Evolutionary conservation across 2,888 invertebrate species (phyloP).

Genomic region (Nemoura dubitans): DNA sequence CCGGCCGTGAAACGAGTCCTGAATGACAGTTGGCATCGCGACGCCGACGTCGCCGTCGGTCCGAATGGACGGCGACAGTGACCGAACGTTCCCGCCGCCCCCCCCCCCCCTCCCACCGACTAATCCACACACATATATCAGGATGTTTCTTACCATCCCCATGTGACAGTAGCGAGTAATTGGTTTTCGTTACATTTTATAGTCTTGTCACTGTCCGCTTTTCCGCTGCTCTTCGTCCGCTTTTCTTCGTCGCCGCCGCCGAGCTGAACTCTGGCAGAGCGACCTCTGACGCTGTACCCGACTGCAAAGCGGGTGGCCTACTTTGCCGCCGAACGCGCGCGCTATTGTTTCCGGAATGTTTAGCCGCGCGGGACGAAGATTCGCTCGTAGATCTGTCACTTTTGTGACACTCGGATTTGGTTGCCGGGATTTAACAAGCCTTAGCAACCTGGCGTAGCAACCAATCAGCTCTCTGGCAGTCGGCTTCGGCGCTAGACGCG

Average conservation of each 20-base stretch:
- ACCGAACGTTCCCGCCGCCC: not conserved
- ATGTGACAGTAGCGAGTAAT: slow-evolving; percentile 41
- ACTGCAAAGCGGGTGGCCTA: not conserved
- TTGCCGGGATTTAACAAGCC: not conserved
- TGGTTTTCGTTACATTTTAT: slow-evolving; percentile 45
- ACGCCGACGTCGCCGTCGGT: not conserved
- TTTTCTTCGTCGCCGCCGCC: slow-evolving; percentile 16
- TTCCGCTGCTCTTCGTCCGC: not conserved
- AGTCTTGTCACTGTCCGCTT: slow-evolving; percentile 25
- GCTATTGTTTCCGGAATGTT: not conserved
- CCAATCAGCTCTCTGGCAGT: not conserved
- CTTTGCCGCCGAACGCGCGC: not conserved
- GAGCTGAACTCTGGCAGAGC: not conserved
- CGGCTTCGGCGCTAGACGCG: not conserved
- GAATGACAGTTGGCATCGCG: not conserved
- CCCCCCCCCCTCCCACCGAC: not conserved
- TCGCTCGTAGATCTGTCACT: not conserved
- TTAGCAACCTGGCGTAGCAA: not conserved
- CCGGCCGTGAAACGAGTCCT: not conserved
- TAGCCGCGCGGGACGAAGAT: not conserved
- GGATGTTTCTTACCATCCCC: slow-evolving; percentile 37
- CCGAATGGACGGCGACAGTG: slow-evolving; percentile 18
- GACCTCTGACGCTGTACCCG: not conserved
- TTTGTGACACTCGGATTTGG: not conserved
- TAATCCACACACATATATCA: slow-evolving; percentile 42